Conservation (phyloP, 2,797 vertebrate genomes). For the Pseudomugil tenellus region DNA sequence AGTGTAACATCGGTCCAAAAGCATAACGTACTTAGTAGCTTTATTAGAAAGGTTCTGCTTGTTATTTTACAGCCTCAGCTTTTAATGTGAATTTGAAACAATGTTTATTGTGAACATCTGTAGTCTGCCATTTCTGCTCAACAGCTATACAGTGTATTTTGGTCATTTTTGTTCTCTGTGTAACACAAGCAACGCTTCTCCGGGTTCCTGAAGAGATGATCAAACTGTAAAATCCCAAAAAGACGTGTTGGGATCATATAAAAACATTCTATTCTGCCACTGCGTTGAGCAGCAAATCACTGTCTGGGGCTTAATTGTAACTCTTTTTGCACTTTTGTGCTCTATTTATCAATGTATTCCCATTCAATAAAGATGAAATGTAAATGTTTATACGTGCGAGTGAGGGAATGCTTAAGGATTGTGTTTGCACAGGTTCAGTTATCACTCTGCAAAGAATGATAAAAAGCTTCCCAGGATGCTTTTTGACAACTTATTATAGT, state of each 20-base stretch:
- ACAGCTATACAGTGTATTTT: constrained; percentile 38
- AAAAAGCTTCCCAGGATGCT: constrained; percentile 55
- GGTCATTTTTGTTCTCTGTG: constrained; percentile 47
- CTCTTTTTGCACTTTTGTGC: constrained; percentile 62
- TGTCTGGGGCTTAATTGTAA: constrained; percentile 49
- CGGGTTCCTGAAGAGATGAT: constrained; percentile 12
- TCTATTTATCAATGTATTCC: constrained; percentile 32
- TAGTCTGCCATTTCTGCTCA: constrained; percentile 40
- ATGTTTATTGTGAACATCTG: constrained; percentile 32
- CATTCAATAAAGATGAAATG: constrained; percentile 25
- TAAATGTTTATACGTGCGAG: constrained; percentile 31
- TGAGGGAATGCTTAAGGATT: constrained; percentile 21
- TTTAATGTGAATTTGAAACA: constrained; percentile 37
- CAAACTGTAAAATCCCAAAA: constrained; percentile 21
- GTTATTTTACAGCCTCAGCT: constrained; percentile 43
- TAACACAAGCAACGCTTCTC: constrained; percentile 20
- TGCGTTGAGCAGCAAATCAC: constrained; percentile 30
- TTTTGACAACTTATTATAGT: constrained; percentile 52
- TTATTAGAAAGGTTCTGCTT: constrained; percentile 56
- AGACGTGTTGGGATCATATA: constrained; percentile 28
- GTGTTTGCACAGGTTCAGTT: constrained; percentile 23
- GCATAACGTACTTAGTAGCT: constrained; percentile 40
- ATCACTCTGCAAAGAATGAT: constrained; percentile 24
- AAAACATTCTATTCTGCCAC: constrained; percentile 12
- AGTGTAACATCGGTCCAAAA: constrained; percentile 31